Evolutionary conservation across 2,797 vertebrate species (phyloP).

Genomic region (Tenualosa thibaudeaui): DNA sequence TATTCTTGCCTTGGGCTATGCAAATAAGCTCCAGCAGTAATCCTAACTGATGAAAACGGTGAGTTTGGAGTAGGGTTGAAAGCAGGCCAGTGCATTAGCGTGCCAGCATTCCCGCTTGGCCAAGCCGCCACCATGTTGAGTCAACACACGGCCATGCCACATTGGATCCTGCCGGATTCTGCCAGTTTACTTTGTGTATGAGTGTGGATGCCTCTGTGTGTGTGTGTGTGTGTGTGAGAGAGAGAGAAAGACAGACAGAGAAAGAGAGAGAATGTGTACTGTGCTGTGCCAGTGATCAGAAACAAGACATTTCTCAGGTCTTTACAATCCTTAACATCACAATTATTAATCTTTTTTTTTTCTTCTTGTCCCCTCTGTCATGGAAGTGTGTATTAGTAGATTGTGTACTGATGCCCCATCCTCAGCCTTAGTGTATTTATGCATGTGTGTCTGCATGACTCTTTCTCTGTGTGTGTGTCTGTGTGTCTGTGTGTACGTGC

Average conservation of each 20-base stretch:
- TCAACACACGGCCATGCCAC: conserved; percentile 26
- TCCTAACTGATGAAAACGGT: not conserved
- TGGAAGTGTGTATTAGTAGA: not conserved
- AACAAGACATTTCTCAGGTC: not conserved
- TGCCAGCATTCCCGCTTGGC: not conserved
- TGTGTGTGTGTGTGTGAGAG: not conserved
- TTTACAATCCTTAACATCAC: not conserved
- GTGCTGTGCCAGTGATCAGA: not conserved
- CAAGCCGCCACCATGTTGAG: conserved; percentile 49
- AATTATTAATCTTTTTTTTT: not conserved
- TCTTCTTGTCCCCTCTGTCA: not conserved
- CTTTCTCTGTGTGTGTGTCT: too few relatives aligned
- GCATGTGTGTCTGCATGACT: too few relatives aligned
- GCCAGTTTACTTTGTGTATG: conserved; percentile 37
- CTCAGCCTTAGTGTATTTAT: too few relatives aligned
- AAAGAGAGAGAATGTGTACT: not conserved
- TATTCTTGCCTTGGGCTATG: not conserved
- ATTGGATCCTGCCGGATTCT: conserved; percentile 40
- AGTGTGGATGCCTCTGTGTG: not conserved
- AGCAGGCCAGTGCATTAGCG: not conserved
- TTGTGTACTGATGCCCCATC: not conserved
- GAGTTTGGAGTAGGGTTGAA: not conserved
- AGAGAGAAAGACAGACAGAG: not conserved
- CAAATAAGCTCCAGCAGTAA: not conserved
- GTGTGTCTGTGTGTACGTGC: not conserved